These are phyloP conservation scores for Ceratitis capitata DNA, from an alignment of 1,140 invertebrate genomes.

Conservation along the genomic window DNA sequence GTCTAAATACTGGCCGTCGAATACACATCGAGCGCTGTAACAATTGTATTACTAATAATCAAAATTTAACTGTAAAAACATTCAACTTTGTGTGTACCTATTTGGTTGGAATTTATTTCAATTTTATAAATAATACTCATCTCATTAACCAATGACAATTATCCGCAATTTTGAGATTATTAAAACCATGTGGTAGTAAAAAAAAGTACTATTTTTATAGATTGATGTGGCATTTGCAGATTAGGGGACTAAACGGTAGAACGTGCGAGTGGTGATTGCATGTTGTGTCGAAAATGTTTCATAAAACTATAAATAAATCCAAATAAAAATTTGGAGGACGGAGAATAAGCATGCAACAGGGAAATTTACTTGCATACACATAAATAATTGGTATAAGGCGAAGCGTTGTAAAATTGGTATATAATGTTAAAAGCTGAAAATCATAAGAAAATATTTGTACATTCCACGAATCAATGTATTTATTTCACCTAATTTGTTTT, in stretches of 20 bases:
- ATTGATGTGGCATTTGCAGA: background rate
- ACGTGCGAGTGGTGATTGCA: background rate
- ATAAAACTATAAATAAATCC: conserved; percentile 34
- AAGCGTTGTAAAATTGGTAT: background rate
- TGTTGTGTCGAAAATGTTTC: conserved; percentile 21
- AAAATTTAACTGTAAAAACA: no score
- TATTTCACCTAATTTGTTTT: background rate
- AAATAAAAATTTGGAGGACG: background rate
- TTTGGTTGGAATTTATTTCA: background rate
- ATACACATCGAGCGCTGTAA: no score
- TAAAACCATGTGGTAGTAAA: background rate
- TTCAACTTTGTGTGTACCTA: no score
- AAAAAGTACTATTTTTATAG: conserved; percentile 1
- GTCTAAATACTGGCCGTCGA: no score
- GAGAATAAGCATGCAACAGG: background rate
- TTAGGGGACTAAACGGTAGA: background rate
- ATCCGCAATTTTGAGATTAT: background rate
- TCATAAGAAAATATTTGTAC: background rate
- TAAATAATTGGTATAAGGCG: background rate
- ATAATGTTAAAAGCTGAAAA: background rate
- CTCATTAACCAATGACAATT: background rate
- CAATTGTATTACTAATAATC: no score
- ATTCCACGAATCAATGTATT: no score
- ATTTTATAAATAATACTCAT: background rate
- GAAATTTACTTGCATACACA: background rate